These are phyloP conservation scores for Drosophila paracracens DNA, from an alignment of 2,888 invertebrate genomes.

Conservation along the genomic window DNA sequence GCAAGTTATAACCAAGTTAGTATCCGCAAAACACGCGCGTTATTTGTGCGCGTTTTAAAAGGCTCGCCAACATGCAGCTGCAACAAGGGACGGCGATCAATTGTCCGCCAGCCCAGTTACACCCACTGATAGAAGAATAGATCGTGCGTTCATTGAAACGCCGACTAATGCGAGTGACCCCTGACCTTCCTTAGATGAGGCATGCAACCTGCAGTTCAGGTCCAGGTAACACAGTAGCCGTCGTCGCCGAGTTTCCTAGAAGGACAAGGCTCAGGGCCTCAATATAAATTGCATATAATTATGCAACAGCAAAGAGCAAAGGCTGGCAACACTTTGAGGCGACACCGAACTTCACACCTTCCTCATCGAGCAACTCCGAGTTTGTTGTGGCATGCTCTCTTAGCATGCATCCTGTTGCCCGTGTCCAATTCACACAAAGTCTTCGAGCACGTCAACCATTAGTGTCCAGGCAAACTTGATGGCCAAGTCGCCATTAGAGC, in stretches of 20 bases:
- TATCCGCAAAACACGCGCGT: constrained; percentile 56
- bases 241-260: constrained; percentile 60
- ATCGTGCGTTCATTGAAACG: constrained; percentile 15
- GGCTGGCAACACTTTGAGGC: constrained; percentile 25
- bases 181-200: constrained; percentile 26
- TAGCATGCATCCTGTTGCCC: constrained; percentile 24
- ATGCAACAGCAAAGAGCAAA: constrained; percentile 58
- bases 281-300: constrained; percentile 75
- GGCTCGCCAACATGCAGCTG: constrained; percentile 10
- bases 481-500: constrained; percentile 70
- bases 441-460: constrained; percentile 44
- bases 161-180: constrained; percentile 18
- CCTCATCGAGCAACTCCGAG: constrained; percentile 12
- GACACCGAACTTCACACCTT: constrained; percentile 64
- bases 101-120: constrained; percentile 29
- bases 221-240: constrained; percentile 64
- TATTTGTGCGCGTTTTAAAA: constrained; percentile 38
- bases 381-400: constrained; percentile 28
- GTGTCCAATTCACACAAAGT: constrained; percentile 53
- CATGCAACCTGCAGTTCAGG: constrained; percentile 5
- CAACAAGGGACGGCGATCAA: constrained; percentile 19
- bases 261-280: constrained; percentile 43
- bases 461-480: constrained; percentile 57
- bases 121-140: constrained; percentile 30
- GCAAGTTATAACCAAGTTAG: constrained; percentile 70